phyloP scores from a whole-genome alignment of 2,113 vertebrate genomes.

The Scomber scombrus region DNA sequence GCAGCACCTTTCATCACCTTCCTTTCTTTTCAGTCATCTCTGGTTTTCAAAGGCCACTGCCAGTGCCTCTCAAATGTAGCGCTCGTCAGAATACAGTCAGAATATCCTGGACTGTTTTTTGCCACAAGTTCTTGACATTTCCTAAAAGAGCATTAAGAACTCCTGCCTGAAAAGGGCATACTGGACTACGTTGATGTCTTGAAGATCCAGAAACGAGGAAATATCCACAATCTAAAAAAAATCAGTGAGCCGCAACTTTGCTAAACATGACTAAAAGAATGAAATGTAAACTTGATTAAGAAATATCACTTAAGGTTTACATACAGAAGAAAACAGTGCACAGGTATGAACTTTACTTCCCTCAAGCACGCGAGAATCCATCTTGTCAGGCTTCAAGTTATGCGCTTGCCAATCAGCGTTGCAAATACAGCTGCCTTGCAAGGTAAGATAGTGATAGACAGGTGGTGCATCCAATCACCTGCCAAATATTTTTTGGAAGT shows the following conservation, averaged over 20 bases:
- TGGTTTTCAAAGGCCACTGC: not conserved
- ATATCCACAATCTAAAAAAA: not conserved
- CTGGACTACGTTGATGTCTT: not conserved
- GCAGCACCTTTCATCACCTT: conserved; percentile 5
- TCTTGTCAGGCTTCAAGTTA: no score
- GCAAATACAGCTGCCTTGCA: no score
- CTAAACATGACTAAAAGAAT: not conserved
- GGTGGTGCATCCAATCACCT: no score
- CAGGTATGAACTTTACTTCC: not conserved
- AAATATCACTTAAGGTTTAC: no score
- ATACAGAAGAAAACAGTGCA: no score
- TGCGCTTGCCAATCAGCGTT: no score
- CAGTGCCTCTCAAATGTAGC: not conserved
- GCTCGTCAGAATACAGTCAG: not conserved
- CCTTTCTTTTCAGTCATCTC: not conserved
- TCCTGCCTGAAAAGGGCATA: not conserved
- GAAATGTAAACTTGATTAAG: no score
- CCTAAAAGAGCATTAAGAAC: not conserved
- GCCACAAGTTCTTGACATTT: not conserved
- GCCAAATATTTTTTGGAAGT: no score
- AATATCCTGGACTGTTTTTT: not conserved
- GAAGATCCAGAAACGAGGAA: not conserved
- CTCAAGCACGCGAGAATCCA: not conserved
- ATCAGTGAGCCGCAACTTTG: no score
- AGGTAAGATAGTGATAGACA: no score